Evolutionary conservation across 2,797 vertebrate species (phyloP), one percentile per base, ranked within the genome.

Genomic region (Argentina silus): DNA sequence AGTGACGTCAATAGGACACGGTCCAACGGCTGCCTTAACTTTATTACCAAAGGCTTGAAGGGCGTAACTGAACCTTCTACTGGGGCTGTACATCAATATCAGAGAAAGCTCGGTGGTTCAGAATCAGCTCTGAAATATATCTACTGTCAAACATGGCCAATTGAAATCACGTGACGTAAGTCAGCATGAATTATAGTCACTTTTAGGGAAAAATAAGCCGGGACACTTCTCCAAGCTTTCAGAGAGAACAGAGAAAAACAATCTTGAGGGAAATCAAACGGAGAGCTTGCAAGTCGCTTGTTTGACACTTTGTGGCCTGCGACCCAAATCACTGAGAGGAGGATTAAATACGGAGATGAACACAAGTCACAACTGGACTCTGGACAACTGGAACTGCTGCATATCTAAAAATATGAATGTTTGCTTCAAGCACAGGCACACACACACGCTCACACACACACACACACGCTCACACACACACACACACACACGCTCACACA

Each of bases 151-250:
- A 60, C 15, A 53, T 11, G 50, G 10, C 21, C 23, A 42, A 47
- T n/a, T 27, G 74, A 64, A 9, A 44, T 59, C 59, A 7, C 50
- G 6, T 56, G 51, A 67, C 60, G 55, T 11, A 71, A 10, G 62
- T 60, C 74, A 42, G 63, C 53, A 11, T 0, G n/a, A 23, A 71
- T 71, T 51, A 48, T 36, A 57, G 69, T 81, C 76, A 82, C 66
- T 55, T 72, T 79, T 57, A 72, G 73, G 44, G 77, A 86, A 87
- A 87, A 78, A 88, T 87, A 71, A 48, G 21, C 72, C 68, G 59
- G 63, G 43, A 81, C 63, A 76, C 65, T 72, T 74, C 4, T 27
- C 66, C 78, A 85, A 74, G 63, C 70, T 57, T 82, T 85, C 45
- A 74, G 62, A 69, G 72, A 19, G 62, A 76, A 81, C 47, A 45